These are phyloP conservation scores for Thripadectes ignobilis DNA, from an alignment of 2,797 vertebrate species.

Conservation along the genomic window DNA sequence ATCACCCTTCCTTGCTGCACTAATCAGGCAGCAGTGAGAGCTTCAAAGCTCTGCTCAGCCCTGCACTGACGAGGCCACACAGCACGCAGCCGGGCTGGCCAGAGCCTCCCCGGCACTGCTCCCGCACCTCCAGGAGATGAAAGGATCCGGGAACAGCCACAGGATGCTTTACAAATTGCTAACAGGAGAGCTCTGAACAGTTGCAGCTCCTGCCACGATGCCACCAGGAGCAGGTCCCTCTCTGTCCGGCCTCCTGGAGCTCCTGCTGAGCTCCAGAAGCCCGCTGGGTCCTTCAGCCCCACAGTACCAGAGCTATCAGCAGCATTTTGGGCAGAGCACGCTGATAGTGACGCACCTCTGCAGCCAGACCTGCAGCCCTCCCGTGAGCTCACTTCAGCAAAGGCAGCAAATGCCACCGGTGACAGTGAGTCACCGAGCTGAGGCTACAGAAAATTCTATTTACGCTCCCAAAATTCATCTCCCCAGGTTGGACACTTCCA, in stretches of 20 bases:
- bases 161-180: not conserved
- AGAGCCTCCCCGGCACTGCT: not conserved
- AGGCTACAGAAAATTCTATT: slow-evolving; percentile 15
- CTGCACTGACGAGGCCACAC: not conserved
- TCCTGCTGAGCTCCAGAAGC: accelerated
- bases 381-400: not conserved
- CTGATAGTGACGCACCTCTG: not conserved
- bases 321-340: not conserved
- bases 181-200: not conserved
- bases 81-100: not conserved
- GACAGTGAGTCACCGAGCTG: not conserved
- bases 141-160: not conserved
- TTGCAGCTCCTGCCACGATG: not conserved
- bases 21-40: not conserved
- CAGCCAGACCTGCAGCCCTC: not conserved
- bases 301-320: not conserved
- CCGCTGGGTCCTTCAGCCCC: accelerated
- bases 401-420: not conserved
- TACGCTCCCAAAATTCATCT: slow-evolving; percentile 7
- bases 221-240: not conserved
- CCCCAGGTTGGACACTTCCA: not conserved
- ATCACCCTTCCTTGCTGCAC: accelerated
- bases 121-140: slow-evolving; percentile 25
- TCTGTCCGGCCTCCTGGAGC: not conserved
- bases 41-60: slow-evolving; percentile 24